A percentile compares a stretch with the other conserved stretches of the same genome.
phyloP scores from a whole-genome alignment of 2,113 vertebrate species.

The Rhombomys opimus region DNA sequence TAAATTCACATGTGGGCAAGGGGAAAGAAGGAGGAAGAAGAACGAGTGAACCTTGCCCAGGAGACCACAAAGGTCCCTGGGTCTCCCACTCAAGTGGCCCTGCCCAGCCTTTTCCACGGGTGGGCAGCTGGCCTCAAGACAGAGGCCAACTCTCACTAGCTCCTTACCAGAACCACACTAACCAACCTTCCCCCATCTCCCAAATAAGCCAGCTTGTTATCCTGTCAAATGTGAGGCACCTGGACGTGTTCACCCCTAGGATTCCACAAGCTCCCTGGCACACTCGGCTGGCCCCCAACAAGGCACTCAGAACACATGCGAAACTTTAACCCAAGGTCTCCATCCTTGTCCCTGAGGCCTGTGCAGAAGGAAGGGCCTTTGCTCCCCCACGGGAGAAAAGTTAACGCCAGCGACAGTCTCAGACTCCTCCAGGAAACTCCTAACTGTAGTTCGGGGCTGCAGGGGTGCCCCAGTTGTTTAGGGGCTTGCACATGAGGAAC shows the following conservation, averaged over 20 bases:
- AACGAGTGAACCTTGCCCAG: not conserved
- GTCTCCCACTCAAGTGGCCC: not conserved
- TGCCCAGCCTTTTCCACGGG: not conserved
- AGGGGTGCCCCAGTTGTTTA: not conserved
- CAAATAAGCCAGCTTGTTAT: not conserved
- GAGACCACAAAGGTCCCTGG: no score
- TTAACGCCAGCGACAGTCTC: not conserved
- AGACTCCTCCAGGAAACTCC: not conserved
- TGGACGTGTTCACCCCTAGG: not conserved
- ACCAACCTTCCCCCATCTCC: not conserved
- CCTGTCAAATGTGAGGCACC: not conserved
- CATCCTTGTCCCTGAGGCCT: not conserved
- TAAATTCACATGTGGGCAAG: not conserved
- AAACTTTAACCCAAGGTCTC: not conserved
- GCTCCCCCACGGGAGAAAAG: not conserved
- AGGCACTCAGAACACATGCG: no score
- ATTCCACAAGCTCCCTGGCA: not conserved
- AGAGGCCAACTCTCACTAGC: not conserved
- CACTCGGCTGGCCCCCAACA: not conserved
- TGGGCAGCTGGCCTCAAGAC: not conserved
- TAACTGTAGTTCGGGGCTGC: not conserved
- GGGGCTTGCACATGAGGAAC: not conserved
- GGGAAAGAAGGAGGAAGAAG: not conserved
- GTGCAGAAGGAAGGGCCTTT: not conserved
- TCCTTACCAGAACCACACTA: not conserved